A percentile compares a stretch with the other conserved stretches of the same genome.
Conservation (phyloP, 1,140 invertebrate species). For the Diuraphis noxia region DNA sequence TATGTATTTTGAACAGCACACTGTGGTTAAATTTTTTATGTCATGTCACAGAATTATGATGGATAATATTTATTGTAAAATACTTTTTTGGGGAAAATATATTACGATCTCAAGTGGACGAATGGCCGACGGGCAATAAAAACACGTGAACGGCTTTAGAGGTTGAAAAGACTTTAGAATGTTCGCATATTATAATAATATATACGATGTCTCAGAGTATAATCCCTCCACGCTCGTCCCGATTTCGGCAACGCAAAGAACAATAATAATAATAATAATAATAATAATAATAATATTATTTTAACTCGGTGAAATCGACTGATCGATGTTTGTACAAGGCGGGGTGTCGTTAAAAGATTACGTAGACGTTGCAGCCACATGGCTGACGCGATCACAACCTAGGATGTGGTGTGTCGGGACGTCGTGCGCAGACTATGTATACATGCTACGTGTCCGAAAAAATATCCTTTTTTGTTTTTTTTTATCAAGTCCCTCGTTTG, state of each 20-base stretch:
- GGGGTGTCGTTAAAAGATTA: neutral
- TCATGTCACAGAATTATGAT: neutral
- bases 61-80: neutral
- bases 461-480: neutral
- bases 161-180: neutral
- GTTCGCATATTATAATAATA: neutral
- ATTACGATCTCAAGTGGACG: no score
- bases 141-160: neutral
- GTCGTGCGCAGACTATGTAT: neutral
- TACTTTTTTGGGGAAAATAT: neutral
- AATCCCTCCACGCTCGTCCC: neutral
- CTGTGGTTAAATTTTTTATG: neutral
- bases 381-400: neutral
- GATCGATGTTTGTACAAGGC: neutral
- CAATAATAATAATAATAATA: neutral
- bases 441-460: slow-evolving; percentile 1
- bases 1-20: neutral
- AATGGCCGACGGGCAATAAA: neutral
- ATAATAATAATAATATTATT: slow-evolving; percentile 14
- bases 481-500: neutral
- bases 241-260: neutral
- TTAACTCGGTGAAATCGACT: slow-evolving; percentile 4
- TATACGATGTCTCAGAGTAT: neutral
- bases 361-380: neutral
- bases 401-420: neutral